phyloP scores from a whole-genome alignment of 2,797 vertebrate genomes.

The Sebastes elongatus region DNA sequence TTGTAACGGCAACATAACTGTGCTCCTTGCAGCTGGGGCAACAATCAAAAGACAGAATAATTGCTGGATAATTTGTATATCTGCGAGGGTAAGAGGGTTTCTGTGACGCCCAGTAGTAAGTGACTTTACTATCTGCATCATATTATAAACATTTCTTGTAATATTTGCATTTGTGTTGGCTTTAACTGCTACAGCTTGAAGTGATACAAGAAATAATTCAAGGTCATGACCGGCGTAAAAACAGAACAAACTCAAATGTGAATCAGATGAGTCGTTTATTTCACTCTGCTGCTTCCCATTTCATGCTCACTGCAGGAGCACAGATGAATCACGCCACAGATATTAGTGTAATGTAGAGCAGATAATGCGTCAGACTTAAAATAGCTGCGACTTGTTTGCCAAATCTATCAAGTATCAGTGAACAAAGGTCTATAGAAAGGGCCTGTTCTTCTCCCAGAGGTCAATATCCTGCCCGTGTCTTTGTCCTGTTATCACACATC shows the following conservation, averaged over 20 bases:
- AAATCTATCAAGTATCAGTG: conserved; percentile 46
- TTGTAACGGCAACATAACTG: background rate
- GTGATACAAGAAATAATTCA: conserved; percentile 14
- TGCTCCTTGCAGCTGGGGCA: background rate
- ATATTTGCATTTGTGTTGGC: background rate
- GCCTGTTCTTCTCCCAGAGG: conserved; percentile 55
- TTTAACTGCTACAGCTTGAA: background rate
- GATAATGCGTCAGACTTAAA: conserved; percentile 56
- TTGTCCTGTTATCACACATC: conserved; percentile 73
- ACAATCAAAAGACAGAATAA: background rate
- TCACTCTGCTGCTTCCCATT: conserved; percentile 66
- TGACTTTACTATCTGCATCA: background rate
- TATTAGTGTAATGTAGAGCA: conserved; percentile 43
- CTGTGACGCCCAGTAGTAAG: background rate
- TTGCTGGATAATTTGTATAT: background rate
- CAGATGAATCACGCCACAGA: conserved; percentile 65
- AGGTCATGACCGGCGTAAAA: conserved; percentile 10
- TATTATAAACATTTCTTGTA: background rate
- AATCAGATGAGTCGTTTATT: conserved; percentile 64
- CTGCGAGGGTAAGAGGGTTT: background rate
- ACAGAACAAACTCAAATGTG: conserved; percentile 26
- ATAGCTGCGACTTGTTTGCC: conserved; percentile 55
- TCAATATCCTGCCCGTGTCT: conserved; percentile 75
- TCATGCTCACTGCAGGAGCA: conserved; percentile 49
- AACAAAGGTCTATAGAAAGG: conserved; percentile 59